phyloP scores from a whole-genome alignment of 1,140 invertebrate species.

The Tetramorium simillimum region DNA sequence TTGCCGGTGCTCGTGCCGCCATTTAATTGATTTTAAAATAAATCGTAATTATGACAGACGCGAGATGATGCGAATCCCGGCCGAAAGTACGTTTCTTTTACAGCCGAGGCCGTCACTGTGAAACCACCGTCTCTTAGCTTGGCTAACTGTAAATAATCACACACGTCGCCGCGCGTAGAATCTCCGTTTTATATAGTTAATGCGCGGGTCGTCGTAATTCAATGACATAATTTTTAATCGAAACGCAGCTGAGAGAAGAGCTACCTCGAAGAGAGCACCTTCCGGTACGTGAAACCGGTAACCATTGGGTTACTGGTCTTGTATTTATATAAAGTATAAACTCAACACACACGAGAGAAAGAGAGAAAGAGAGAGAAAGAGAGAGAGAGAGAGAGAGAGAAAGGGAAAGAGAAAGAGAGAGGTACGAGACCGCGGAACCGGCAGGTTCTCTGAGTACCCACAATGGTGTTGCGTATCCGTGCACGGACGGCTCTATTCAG shows the following conservation, averaged over 20 bases:
- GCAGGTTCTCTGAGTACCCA: conserved; percentile 66
- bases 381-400: not conserved
- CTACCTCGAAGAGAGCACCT: conserved; percentile 21
- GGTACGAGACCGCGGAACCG: conserved; percentile 27
- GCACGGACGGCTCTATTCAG: conserved; percentile 79
- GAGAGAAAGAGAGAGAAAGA: too few species aligned
- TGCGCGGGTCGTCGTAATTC: conserved; percentile 55
- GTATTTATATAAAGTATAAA: conserved; percentile 79
- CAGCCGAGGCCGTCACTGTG: not conserved
- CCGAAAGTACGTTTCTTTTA: conserved; percentile 20
- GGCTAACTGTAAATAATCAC: conserved; percentile 46
- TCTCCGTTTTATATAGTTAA: conserved; percentile 22
- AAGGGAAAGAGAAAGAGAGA: not conserved
- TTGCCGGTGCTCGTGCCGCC: not conserved
- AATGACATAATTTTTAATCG: conserved; percentile 68
- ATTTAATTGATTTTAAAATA: conserved; percentile 60
- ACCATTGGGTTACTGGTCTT: conserved; percentile 76
- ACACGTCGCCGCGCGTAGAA: conserved; percentile 39
- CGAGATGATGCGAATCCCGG: not conserved
- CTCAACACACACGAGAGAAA: conserved; percentile 47
- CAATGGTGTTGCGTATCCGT: conserved; percentile 75
- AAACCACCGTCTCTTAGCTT: not conserved
- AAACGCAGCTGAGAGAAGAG: conserved; percentile 18
- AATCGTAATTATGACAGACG: conserved; percentile 47
- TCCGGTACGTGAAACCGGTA: conserved; percentile 68